Evolutionary conservation across 2,888 invertebrate genomes (phyloP), one percentile per base, ranked within the genome.

Genomic region (Geophilus truncorum): DNA sequence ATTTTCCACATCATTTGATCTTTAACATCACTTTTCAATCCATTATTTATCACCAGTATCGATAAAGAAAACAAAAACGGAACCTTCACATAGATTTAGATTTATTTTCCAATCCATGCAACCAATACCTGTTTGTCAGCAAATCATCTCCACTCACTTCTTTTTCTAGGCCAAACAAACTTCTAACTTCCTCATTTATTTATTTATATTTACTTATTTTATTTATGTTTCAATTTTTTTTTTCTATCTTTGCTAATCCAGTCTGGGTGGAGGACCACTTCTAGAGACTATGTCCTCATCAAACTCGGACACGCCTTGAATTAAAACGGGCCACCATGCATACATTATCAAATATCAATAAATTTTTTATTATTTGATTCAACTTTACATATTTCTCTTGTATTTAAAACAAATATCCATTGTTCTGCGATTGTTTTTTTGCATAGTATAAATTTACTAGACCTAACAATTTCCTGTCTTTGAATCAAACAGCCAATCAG

Each of bases 381-480:
- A 23, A 62, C 62, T 62, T 62, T 25, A 23, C 12, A 62, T 10
- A 70, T 70, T n/a, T 70, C n/a, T 62, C 23, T 62, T 5, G n/a
- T n/a, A n/a, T n/a, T n/a, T n/a, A n/a, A n/a, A n/a, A n/a, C 15
- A 9, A 51, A 51, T 18, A n/a, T 18, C 70, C 25, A 70, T 70
- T 70, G 70, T 70, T 70, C 25, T 70, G 21, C 0, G 21, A n/a
- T n/a, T n/a, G n/a, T n/a, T n/a, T 2, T 1, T 23, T 21, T 23
- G 6, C 18, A 23, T 15, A 51, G 10, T 62, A 18, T 7, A 70
- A n/a, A 18, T n/a, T 51, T 51, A 51, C 51, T 51, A 51, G 51
- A 51, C 51, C 70, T 70, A 28, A 70, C 70, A 70, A 70, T 70
- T 70, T 70, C 70, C 70, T 70, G 70, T 28, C 28, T 70, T 70